A percentile compares a stretch with the other conserved stretches of the same genome.
Evolutionary conservation across 2,888 invertebrate species (phyloP).

Genomic region (Epirrhoe alternata): DNA sequence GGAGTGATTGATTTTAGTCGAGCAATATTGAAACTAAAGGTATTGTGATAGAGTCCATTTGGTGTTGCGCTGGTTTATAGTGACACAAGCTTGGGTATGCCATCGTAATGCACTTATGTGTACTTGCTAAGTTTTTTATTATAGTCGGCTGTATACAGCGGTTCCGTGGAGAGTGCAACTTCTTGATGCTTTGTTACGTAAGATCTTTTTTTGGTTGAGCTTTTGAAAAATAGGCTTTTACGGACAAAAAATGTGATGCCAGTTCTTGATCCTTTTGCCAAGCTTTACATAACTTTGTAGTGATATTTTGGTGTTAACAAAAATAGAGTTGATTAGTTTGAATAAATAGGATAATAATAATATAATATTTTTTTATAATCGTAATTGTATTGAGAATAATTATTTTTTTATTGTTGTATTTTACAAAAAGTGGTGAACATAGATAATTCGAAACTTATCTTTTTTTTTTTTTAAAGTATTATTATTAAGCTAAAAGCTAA

Average conservation of each 20-base stretch:
- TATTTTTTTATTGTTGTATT: too few species aligned
- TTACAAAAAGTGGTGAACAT: too few species aligned
- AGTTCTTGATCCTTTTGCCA: slow-evolving; percentile 3
- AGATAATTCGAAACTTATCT: too few species aligned
- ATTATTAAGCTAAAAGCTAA: too few species aligned
- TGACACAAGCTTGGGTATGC: slow-evolving; percentile 53
- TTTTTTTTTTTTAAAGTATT: too few species aligned
- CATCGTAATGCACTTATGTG: slow-evolving; percentile 84
- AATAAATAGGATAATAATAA: not conserved
- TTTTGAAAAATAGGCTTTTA: slow-evolving; percentile 5
- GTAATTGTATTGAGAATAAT: too few species aligned
- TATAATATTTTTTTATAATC: too few species aligned
- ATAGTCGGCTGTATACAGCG: slow-evolving; percentile 78
- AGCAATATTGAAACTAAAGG: not conserved
- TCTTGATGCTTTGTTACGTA: slow-evolving; percentile 72
- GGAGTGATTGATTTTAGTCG: not conserved
- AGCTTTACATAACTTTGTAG: not conserved
- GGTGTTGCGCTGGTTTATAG: slow-evolving; percentile 1
- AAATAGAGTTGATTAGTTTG: not conserved
- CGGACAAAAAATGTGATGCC: not conserved
- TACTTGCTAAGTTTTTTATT: slow-evolving; percentile 84
- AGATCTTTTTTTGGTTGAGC: slow-evolving; percentile 26
- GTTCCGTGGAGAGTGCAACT: slow-evolving; percentile 75
- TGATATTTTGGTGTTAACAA: not conserved
- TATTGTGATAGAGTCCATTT: not conserved